Conservation (phyloP, 2,113 vertebrate genomes). For the Oophaga pumilio region DNA sequence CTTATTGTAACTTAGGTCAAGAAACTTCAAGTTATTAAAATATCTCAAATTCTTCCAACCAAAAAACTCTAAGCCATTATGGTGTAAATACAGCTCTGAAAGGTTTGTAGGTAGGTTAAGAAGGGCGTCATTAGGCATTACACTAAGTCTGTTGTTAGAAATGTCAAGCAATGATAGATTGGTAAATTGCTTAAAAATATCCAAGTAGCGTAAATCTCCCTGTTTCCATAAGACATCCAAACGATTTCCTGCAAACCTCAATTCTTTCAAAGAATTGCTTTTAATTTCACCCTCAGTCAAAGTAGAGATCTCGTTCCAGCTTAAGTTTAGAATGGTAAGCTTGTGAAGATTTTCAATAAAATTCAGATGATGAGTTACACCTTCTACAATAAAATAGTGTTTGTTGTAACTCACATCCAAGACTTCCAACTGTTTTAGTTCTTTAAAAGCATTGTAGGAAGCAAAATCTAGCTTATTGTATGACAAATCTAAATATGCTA, state of each 20-base stretch:
- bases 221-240: constrained; percentile 74
- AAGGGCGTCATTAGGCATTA: constrained; percentile 66
- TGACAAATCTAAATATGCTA: constrained; percentile 75
- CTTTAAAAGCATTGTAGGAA: constrained; percentile 67
- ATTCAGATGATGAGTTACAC: constrained; percentile 72
- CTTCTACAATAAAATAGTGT: constrained; percentile 76
- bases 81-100: constrained; percentile 61
- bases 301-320: constrained; percentile 72
- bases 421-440: constrained; percentile 67
- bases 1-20: constrained; percentile 73
- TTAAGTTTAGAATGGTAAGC: constrained; percentile 73
- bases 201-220: constrained; percentile 60
- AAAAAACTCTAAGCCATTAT: constrained; percentile 67
- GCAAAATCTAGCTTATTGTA: constrained; percentile 71
- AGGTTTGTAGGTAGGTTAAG: constrained; percentile 66
- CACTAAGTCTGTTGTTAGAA: constrained; percentile 67
- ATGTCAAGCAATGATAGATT: constrained; percentile 75
- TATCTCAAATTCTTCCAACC: constrained; percentile 64
- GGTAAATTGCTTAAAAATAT: constrained; percentile 69
- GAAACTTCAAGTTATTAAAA: constrained; percentile 64
- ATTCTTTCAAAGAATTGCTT: constrained; percentile 73
- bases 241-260: constrained; percentile 72
- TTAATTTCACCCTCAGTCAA: constrained; percentile 71
- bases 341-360: constrained; percentile 72
- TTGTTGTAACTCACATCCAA: constrained; percentile 77